Percentiles rank a stretch among this genome's conserved stretches.
Conservation (phyloP, 2,113 vertebrate genomes). For the Gymnogyps californianus region DNA sequence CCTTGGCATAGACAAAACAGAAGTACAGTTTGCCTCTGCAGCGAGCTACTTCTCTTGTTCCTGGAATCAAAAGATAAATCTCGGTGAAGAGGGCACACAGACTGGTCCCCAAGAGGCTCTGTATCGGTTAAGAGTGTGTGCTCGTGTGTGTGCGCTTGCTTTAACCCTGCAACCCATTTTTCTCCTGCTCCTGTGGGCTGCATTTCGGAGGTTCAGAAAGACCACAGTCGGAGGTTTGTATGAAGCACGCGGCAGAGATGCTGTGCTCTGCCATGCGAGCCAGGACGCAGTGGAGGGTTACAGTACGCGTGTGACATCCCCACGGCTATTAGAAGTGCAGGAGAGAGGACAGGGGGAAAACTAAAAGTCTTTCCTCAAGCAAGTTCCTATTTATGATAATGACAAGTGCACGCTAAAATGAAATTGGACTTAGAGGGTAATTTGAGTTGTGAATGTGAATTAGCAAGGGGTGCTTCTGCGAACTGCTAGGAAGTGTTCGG, state of each 20-base stretch:
- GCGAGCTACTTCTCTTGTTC: background rate
- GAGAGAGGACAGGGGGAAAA: too few relatives aligned
- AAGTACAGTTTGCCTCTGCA: background rate
- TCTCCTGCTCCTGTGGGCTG: background rate
- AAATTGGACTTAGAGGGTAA: background rate
- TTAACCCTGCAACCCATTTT: rapidly evolving
- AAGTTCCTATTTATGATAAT: background rate
- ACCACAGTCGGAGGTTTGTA: rapidly evolving
- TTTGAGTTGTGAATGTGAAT: background rate
- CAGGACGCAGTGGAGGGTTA: rapidly evolving
- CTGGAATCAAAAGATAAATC: background rate
- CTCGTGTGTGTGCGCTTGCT: rapidly evolving
- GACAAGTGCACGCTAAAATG: background rate
- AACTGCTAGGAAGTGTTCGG: background rate
- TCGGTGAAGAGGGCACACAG: background rate
- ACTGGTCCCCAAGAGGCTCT: background rate
- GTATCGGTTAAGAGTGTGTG: rapidly evolving
- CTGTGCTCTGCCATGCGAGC: rapidly evolving
- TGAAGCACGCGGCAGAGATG: rapidly evolving
- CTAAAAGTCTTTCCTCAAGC: background rate
- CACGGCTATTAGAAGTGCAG: background rate
- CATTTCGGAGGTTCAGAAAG: background rate
- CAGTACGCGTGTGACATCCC: rapidly evolving
- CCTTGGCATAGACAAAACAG: background rate
- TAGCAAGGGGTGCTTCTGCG: background rate